Conservation (phyloP, 2,888 invertebrate genomes). For the Philonicus albiceps region DNA sequence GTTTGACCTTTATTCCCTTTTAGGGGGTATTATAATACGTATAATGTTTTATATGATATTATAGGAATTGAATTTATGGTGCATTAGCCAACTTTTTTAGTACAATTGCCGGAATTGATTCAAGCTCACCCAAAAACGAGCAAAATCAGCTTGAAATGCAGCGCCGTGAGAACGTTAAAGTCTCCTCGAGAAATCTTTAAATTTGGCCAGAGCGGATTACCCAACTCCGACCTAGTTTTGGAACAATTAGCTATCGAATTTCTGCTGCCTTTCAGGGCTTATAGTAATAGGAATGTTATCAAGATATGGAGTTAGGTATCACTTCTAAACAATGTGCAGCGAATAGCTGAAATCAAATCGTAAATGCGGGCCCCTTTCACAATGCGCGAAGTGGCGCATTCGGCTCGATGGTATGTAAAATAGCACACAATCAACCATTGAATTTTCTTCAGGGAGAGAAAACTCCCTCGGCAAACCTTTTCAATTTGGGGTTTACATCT, state of each 20-base stretch:
- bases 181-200: neutral
- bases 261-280: neutral
- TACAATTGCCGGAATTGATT: neutral
- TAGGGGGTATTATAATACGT: neutral
- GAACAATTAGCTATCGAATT: conserved; percentile 15
- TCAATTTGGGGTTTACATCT: neutral
- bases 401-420: neutral
- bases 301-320: conserved; percentile 2
- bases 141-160: neutral
- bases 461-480: neutral
- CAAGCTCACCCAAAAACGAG: neutral
- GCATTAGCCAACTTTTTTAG: neutral
- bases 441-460: neutral
- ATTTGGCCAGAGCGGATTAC: neutral
- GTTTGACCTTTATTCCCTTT: neutral
- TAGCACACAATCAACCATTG: neutral
- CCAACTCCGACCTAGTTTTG: neutral
- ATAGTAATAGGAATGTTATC: neutral
- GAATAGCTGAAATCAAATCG: neutral
- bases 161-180: neutral
- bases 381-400: neutral
- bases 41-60: neutral
- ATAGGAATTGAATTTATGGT: neutral
- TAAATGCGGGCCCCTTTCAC: neutral
- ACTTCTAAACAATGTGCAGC: neutral